Percentiles rank a stretch among this genome's conserved stretches.
Conservation (phyloP, 2,888 invertebrate species). For the Conus canariensis region DNA sequence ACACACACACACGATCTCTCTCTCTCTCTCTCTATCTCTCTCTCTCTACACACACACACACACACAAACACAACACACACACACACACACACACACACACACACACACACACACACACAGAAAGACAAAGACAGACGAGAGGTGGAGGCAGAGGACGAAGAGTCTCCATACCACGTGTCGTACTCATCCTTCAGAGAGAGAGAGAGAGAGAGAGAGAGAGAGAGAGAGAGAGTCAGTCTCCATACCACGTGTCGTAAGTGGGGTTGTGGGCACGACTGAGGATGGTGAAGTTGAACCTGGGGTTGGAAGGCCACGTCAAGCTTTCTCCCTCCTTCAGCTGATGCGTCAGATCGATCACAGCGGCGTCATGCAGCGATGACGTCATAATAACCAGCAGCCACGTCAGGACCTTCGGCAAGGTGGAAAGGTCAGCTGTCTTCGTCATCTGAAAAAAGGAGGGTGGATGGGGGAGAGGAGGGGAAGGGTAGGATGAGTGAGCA, state of each 20-base stretch:
- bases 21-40: no score
- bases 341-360: slow-evolving; percentile 18
- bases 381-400: neutral
- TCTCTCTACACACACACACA: no score
- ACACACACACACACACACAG: no score
- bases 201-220: no score
- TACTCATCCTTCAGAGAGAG: no score
- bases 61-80: no score
- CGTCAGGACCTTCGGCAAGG: neutral
- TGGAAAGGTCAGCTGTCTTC: neutral
- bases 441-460: neutral
- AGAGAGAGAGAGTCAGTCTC: no score
- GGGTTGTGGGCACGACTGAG: neutral
- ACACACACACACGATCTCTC: no score
- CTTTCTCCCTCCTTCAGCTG: neutral
- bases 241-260: neutral
- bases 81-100: no score
- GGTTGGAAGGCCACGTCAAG: neutral
- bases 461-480: neutral
- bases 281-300: slow-evolving; percentile 5
- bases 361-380: neutral
- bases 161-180: neutral
- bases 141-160: no score
- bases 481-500: neutral
- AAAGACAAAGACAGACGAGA: no score